Base-by-base conservation (phyloP, 2,888 invertebrate species). In the Argyra leucocephala region DNA sequence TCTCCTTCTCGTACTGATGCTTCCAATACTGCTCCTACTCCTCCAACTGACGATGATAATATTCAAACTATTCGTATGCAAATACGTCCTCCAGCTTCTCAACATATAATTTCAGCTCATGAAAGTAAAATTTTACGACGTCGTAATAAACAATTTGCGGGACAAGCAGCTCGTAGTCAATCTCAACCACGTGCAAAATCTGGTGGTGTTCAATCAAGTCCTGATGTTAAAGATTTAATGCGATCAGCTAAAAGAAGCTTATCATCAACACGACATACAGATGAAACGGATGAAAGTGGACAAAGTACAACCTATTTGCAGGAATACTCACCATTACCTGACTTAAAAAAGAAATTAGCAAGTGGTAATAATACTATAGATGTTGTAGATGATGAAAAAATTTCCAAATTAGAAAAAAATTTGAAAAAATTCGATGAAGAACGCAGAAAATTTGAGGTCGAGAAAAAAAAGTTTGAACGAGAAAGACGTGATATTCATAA, bases 401-500 rank as follows among this genome's bases (percentile, higher is more conserved):
- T 76, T 1, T 75, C 73, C 18, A 74, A 78, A 1, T 69, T 79
- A 36, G 78, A 79, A 63, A 74, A 73, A 67, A 80, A 80, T 65
- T 68, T 80, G 37, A 72, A 70, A 22, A 73, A 76, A 5, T 80
- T 80, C 61, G 80, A 80, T 68, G 76, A 75, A 22, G 80, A 80
- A 61, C 75, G 79, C 4, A 70, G 75, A 6, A 75, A 76, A 3
- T 80, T 80, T 64, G 83, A 84, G 74, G 77, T 75, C 4, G 79
- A 78, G 65, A 79, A 78, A 66, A 75, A 80, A 18, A 75, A 75
- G 4, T 79, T 77, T 23, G 83, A 82, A 75, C 80, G 80, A 59
- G 80, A 85, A 67, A 82, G 83, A 71, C 82, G 85, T 9, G 85
- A 86, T 24, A 62, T 70, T 22, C 78, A 79, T 65, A 76, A 76